These are phyloP conservation scores for Mythimna albipuncta DNA, from an alignment of 2,888 invertebrate species.

Conservation along the genomic window DNA sequence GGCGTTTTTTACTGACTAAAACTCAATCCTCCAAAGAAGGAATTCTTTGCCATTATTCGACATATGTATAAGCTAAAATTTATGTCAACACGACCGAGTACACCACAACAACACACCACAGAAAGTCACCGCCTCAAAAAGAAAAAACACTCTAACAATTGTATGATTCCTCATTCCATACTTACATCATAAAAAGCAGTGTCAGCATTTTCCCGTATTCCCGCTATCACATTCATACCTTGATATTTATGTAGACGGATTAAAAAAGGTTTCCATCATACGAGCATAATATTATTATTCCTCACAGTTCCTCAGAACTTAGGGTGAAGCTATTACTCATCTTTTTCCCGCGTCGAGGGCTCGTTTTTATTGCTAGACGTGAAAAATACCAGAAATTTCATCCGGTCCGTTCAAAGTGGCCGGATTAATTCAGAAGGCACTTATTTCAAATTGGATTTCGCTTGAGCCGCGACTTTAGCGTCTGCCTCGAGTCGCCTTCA, in stretches of 20 bases:
- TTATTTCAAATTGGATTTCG: conserved; percentile 90
- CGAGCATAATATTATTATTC: conserved; percentile 88
- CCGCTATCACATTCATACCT: conserved; percentile 67
- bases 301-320: conserved; percentile 84
- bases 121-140: no score
- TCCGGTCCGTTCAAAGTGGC: conserved; percentile 88
- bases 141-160: not conserved
- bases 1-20: no score
- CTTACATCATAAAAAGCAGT: conserved; percentile 54
- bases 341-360: conserved; percentile 85
- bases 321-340: conserved; percentile 87
- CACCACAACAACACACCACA: not conserved
- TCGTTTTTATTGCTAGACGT: conserved; percentile 90
- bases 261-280: conserved; percentile 84
- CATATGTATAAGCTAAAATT: no score
- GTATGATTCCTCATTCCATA: conserved; percentile 16
- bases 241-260: conserved; percentile 77
- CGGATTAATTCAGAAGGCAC: conserved; percentile 90
- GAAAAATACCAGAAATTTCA: conserved; percentile 91
- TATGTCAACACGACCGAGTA: no score
- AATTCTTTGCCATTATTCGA: no score
- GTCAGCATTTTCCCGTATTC: conserved; percentile 51
- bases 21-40: no score
- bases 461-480: conserved; percentile 77
- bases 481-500: conserved; percentile 78